These are phyloP conservation scores for Rhinoraja longicauda DNA, from an alignment of 2,797 vertebrate species.

Conservation along the genomic window DNA sequence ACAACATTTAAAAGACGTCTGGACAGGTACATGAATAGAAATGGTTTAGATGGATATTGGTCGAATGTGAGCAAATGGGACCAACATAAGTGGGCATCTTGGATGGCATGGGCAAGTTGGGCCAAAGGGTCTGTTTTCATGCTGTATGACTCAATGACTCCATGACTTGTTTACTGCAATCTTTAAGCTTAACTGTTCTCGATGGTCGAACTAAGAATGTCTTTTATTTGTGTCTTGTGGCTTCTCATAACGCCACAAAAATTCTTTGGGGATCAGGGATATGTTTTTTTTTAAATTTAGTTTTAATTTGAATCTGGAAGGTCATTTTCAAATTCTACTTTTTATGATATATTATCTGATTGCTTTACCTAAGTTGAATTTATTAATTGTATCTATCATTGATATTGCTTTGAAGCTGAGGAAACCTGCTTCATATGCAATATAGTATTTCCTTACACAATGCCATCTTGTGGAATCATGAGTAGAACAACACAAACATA, in stretches of 20 bases:
- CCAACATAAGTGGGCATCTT: too few species aligned
- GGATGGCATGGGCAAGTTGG: too few species aligned
- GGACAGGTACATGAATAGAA: too few species aligned
- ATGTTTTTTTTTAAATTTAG: neutral
- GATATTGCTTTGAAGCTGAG: neutral
- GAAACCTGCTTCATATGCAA: neutral
- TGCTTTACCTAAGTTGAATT: neutral
- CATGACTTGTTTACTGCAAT: neutral
- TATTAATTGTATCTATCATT: neutral
- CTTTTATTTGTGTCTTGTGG: neutral
- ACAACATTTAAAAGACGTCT: too few species aligned
- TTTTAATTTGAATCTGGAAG: neutral
- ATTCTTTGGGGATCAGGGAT: neutral
- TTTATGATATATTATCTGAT: neutral
- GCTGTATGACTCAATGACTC: too few species aligned
- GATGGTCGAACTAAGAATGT: neutral
- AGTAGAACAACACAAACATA: neutral
- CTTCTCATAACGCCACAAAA: neutral
- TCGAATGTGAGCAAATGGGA: too few species aligned
- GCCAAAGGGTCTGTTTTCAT: too few species aligned
- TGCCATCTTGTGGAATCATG: constrained; percentile 34
- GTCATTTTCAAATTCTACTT: neutral
- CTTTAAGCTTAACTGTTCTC: neutral
- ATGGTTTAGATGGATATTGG: too few species aligned
- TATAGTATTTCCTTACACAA: neutral